These are phyloP conservation scores for Hestina assimilis DNA, from an alignment of 1,140 invertebrate species.

Conservation along the genomic window DNA sequence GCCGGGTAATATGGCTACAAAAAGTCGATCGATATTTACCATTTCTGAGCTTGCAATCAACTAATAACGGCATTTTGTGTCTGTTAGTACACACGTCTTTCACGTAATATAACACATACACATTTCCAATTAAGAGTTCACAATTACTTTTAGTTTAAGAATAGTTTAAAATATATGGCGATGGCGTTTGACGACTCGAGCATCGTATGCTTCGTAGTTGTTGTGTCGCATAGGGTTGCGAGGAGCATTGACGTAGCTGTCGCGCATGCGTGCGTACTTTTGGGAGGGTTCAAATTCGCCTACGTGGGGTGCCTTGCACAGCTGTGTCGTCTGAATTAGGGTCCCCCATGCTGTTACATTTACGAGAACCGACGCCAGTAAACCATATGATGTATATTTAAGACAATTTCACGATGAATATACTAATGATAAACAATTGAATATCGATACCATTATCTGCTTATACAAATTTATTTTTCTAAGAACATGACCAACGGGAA, in stretches of 20 bases:
- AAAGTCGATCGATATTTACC: conserved; percentile 72
- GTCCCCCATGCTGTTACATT: conserved; percentile 35
- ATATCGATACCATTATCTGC: not conserved
- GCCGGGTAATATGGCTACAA: conserved; percentile 48
- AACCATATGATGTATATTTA: too few relatives aligned
- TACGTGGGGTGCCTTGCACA: conserved; percentile 60
- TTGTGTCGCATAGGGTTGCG: conserved; percentile 45
- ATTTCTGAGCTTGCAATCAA: conserved; percentile 60
- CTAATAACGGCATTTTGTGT: conserved; percentile 64
- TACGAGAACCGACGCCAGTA: conserved; percentile 24
- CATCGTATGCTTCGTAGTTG: conserved; percentile 56
- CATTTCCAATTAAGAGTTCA: conserved; percentile 45
- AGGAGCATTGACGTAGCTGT: conserved; percentile 49
- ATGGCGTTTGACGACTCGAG: conserved; percentile 40
- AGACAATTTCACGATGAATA: too few relatives aligned
- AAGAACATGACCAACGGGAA: conserved; percentile 20
- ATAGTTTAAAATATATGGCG: conserved; percentile 29
- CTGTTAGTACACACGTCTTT: conserved; percentile 33
- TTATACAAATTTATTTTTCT: not conserved
- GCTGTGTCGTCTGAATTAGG: conserved; percentile 46
- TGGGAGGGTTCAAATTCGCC: conserved; percentile 58
- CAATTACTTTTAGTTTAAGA: conserved; percentile 21
- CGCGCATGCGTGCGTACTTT: conserved; percentile 67
- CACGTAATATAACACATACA: conserved; percentile 53
- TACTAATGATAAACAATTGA: not conserved